phyloP scores from a whole-genome alignment of 2,113 vertebrate genomes.

The Colaptes auratus region DNA sequence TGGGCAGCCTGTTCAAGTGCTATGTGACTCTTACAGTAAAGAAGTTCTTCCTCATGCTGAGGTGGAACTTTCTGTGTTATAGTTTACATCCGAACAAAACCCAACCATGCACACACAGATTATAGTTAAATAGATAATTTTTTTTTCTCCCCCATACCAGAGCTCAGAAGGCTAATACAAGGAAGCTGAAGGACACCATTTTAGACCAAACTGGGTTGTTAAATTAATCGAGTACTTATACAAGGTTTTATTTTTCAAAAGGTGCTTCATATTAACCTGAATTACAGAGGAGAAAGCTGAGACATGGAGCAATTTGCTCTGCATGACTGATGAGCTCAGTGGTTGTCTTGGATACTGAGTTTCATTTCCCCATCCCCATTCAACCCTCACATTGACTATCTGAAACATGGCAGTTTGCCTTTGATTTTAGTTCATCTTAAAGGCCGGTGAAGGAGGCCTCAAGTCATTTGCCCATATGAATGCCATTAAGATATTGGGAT shows the following conservation, averaged over 20 bases:
- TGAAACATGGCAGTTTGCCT: neutral
- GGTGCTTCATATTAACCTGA: neutral
- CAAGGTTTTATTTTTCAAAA: neutral
- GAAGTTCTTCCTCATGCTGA: no score
- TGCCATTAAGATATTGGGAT: neutral
- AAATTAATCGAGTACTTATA: neutral
- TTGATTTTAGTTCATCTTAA: neutral
- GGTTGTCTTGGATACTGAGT: neutral
- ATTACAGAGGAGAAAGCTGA: neutral
- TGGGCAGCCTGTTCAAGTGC: no score
- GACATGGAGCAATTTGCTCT: neutral
- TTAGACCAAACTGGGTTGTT: neutral
- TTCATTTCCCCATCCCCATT: neutral
- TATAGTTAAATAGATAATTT: neutral
- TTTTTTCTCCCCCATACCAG: neutral
- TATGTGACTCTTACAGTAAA: no score
- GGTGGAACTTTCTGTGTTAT: no score
- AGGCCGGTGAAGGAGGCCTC: neutral
- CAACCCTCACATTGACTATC: neutral
- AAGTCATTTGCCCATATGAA: neutral
- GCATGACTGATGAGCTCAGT: neutral
- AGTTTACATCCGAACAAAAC: neutral
- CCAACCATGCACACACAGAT: neutral
- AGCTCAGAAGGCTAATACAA: neutral
- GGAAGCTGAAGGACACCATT: neutral